Evolutionary conservation across 2,797 vertebrate species (phyloP), one percentile per base, ranked within the genome.

Genomic region (Sebastes reedi): DNA sequence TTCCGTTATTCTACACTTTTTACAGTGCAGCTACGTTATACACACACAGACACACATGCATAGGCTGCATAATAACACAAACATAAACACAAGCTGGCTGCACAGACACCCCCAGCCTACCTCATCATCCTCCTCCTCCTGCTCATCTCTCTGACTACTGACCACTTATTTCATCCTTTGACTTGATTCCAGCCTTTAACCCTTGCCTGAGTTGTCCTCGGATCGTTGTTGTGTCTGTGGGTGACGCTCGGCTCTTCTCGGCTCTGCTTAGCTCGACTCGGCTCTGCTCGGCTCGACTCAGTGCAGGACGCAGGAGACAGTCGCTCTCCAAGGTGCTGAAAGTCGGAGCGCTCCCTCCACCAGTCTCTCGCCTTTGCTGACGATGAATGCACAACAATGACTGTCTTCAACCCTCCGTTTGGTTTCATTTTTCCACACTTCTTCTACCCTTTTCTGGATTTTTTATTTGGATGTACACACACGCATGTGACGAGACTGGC

Each of bases 261-360:
- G 36, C 42, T 20, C 46, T 20, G 6, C 46, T 50, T 18, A 4
- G 18, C 16, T 46, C 42, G 42, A 74, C 82, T 80, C 66, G 67
- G 71, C 69, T 71, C 80, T 30, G 70, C 79, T 72, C 73, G 32
- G 79, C 78, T 80, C 62, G 70, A 80, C 81, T 90, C 87, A n/a
- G 87, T 60, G 86, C 87, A 89, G 92, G 89, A 88, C 88, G 82
- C 84, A 87, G 87, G 80, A 92, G 83, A 83, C 89, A 79, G 91
- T 92, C 88, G 90, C 94, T 95, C 83, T 94, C 94, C 92, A 88
- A 91, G 90, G 94, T 93, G 84, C 91, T 94, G 90, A 89, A 94
- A 95, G 91, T 93, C 88, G 72, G 87, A 87, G 93, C 87, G 89
- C 84, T 88, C 85, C 86, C 81, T 87, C 8, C 81, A 71, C 87